These are phyloP conservation scores for Aphrocallistes beatrix DNA, from an alignment of 37 sponge, comb jelly and placozoan genomes.

Conservation along the genomic window DNA sequence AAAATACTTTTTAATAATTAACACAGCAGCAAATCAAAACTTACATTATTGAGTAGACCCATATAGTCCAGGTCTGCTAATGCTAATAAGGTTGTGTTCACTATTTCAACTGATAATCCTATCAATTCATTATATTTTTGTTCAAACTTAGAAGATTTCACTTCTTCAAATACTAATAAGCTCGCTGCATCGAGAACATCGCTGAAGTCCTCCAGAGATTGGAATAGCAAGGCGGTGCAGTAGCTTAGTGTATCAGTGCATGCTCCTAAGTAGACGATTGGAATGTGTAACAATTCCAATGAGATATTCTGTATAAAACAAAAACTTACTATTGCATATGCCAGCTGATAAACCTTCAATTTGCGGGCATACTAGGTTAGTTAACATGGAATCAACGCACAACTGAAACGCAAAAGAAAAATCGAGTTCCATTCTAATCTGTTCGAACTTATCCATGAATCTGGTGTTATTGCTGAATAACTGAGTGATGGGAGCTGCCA, in stretches of 20 bases:
- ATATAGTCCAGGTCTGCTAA: too few relatives aligned
- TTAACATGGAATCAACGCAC: not conserved
- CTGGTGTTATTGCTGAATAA: not conserved
- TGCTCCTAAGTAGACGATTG: too few relatives aligned
- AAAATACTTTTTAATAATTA: too few relatives aligned
- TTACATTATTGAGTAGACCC: too few relatives aligned
- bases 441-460: not conserved
- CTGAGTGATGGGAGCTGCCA: not conserved
- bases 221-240: not conserved
- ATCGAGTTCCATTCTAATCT: not conserved
- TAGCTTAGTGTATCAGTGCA: not conserved
- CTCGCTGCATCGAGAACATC: not conserved
- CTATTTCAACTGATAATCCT: too few relatives aligned
- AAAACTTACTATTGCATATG: too few relatives aligned
- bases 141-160: not conserved
- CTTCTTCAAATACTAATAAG: not conserved
- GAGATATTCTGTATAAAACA: too few relatives aligned
- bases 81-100: too few relatives aligned
- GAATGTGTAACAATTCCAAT: too few relatives aligned
- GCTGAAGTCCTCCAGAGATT: conserved; percentile 3
- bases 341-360: too few relatives aligned
- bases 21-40: too few relatives aligned
- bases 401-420: not conserved
- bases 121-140: too few relatives aligned
- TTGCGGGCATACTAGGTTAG: not conserved